These are phyloP conservation scores for Ctenopoma multispine DNA, from an alignment of 2,797 vertebrate genomes.

Conservation along the genomic window DNA sequence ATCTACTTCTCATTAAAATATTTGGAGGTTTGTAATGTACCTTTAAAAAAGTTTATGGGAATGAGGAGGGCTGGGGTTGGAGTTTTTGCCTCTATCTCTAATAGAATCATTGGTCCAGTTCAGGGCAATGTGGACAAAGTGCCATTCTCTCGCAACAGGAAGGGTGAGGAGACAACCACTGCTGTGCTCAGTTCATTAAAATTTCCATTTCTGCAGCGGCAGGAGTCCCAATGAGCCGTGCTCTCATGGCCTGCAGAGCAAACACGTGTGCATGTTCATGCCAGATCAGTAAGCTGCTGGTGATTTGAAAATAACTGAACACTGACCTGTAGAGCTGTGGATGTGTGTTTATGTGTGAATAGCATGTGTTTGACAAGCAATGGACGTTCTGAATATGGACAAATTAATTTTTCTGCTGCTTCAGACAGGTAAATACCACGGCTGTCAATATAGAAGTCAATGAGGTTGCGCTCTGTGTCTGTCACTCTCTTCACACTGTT, in stretches of 20 bases:
- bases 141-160: slow-evolving; percentile 38
- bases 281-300: slow-evolving; percentile 36
- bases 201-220: slow-evolving; percentile 73
- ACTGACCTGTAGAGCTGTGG: slow-evolving; percentile 35
- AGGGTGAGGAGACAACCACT: slow-evolving; percentile 35
- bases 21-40: background rate
- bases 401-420: slow-evolving; percentile 37
- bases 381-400: slow-evolving; percentile 41
- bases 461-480: slow-evolving; percentile 21
- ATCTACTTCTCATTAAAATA: background rate
- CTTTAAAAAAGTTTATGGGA: background rate
- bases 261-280: slow-evolving; percentile 9
- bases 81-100: slow-evolving; percentile 51
- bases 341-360: slow-evolving; percentile 11
- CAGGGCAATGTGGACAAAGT: slow-evolving; percentile 51
- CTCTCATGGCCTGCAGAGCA: slow-evolving; percentile 46
- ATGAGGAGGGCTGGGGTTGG: slow-evolving; percentile 3
- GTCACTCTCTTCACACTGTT: slow-evolving; percentile 13
- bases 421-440: slow-evolving; percentile 45
- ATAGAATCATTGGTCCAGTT: slow-evolving; percentile 64
- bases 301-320: slow-evolving; percentile 45
- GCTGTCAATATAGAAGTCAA: slow-evolving; percentile 48
- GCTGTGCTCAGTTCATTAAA: slow-evolving; percentile 73
- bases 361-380: slow-evolving; percentile 35
- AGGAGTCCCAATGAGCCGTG: slow-evolving; percentile 62